Evolutionary conservation across 2,888 invertebrate species (phyloP), one percentile per base, ranked within the genome.

Genomic region (Callinectes sapidus): DNA sequence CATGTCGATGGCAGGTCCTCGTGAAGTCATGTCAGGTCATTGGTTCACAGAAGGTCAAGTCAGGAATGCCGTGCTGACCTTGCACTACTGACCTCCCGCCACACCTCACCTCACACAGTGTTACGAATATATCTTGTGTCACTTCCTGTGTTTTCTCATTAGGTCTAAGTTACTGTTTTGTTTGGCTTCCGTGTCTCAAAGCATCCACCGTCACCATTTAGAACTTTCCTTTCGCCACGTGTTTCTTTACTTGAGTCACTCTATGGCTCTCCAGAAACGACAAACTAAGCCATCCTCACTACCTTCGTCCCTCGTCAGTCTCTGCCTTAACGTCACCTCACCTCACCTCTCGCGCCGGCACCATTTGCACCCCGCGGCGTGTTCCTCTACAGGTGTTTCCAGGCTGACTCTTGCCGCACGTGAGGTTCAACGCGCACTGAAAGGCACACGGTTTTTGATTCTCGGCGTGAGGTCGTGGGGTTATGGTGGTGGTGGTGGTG

Each of bases 381-480:
- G 35, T 35, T 71, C 10, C 81, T 81, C 35, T 28, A 77, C 71
- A 77, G 71, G 71, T 77, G 71, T 77, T 77, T 77, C 71, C 28
- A 13, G 13, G 71, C 28, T 28, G 13, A n/a, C 28, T 28, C n/a
- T 13, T n/a, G 32, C 28, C 28, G 28, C 71, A 77, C 35, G 81
- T 81, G 28, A 81, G 81, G 35, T 35, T 35, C 16, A 10, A 16
- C 35, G 5, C 13, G 71, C 81, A 81, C 81, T 35, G 35, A 16
- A 81, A 81, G 81, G 81, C 81, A 81, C 35, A 81, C 81, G 18
- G 81, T 23, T 81, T 81, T 81, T 81, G 81, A 81, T 81, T 81
- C 81, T 81, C 10, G 35, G 16, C 10, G 2, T 32, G 81, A 81
- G 81, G 77, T 81, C 32, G 14, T 81, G 28, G 35, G 0, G n/a